These are phyloP conservation scores for Ceryle rudis DNA, from an alignment of 2,797 vertebrate species.

Conservation along the genomic window DNA sequence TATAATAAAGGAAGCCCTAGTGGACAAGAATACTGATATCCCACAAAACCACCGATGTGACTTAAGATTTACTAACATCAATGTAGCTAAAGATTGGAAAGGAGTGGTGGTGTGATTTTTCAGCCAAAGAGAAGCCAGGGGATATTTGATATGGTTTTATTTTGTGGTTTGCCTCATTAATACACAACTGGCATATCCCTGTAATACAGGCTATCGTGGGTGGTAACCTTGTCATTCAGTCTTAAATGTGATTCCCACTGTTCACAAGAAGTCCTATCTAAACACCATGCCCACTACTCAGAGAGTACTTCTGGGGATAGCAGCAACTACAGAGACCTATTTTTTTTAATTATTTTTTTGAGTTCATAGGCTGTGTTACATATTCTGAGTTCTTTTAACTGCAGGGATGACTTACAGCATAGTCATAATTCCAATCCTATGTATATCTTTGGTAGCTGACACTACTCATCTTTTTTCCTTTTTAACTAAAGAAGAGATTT, in stretches of 20 bases:
- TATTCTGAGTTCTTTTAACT: neutral
- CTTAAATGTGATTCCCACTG: neutral
- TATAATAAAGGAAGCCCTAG: neutral
- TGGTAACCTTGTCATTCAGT: neutral
- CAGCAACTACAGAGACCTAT: neutral
- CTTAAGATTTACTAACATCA: neutral
- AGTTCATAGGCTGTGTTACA: neutral
- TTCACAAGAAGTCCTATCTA: neutral
- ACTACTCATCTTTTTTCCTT: neutral
- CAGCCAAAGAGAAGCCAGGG: neutral
- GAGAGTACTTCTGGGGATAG: neutral
- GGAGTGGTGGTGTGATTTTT: neutral
- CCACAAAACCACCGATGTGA: neutral
- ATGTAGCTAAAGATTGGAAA: neutral
- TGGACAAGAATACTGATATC: neutral
- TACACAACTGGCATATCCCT: neutral
- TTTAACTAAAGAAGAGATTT: neutral
- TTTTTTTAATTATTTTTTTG: neutral
- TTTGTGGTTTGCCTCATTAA: constrained; percentile 25
- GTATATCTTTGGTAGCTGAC: neutral
- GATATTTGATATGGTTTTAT: neutral
- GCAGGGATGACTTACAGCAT: neutral
- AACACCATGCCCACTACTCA: neutral
- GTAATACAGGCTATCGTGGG: neutral
- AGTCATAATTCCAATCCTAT: neutral